Evolutionary conservation across 2,113 vertebrate genomes (phyloP), one percentile per base, ranked within the genome.

Genomic region (Callospermophilus lateralis): DNA sequence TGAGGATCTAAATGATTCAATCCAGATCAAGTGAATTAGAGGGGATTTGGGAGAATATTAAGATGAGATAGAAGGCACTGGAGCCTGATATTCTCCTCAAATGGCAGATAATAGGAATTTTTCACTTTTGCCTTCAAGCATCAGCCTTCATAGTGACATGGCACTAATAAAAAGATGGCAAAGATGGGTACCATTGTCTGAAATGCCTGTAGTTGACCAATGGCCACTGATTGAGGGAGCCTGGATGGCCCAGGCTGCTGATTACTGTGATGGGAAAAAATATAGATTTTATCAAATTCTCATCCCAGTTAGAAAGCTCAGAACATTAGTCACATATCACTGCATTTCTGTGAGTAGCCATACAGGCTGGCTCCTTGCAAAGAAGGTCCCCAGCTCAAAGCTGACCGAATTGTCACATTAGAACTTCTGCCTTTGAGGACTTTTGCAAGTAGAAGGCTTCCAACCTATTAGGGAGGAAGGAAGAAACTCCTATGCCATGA

Each of bases 241-340:
- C 45, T 74, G 34, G 51, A 80, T 92, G 63, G 39, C 68, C 32
- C 16, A 89, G 37, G 26, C 28, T 93, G 39, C 32, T 88, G 37
- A 92, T 90, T 90, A 68, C 32, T 26, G 42, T 89, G 37, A 85
- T 90, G 51, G 81, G 30, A 78, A 73, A 95, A 67, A 48, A 80
- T 30, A 80, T 11, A 76, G 42, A 87, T 93, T 89, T 92, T 28
- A 88, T 74, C 73, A 67, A 94, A 93, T 84, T 16, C 67, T 95
- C 77, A 58, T 55, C 30, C 17, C 11, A 48, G 32, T 79, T 86
- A 81, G 51, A 72, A 96, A 92, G 34, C 84, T 92, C 74, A 79
- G 39, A 84, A 92, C 65, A 6, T 89, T 78, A 91, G 63, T 95
- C 86, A 79, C 45, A 61, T 95, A 97, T 84, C 79, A 90, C 81